Evolutionary conservation across 2,113 vertebrate genomes (phyloP).

Genomic region (Apus apus): DNA sequence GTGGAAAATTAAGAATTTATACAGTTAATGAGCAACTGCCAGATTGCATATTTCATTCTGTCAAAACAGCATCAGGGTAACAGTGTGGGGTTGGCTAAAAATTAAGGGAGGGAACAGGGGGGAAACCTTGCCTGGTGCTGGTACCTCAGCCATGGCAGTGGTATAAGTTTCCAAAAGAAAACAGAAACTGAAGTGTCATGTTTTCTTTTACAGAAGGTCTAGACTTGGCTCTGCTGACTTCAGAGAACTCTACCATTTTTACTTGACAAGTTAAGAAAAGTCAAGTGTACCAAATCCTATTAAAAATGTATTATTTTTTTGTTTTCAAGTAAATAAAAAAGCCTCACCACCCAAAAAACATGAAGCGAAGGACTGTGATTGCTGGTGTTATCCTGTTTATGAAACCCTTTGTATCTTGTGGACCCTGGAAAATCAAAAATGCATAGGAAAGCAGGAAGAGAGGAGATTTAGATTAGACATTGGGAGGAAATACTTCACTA

Average conservation of each 20-base stretch:
- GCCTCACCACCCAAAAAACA: no score
- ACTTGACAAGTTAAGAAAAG: not conserved
- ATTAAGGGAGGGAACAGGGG: not conserved
- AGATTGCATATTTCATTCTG: not conserved
- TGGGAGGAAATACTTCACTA: no score
- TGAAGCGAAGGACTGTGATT: not conserved
- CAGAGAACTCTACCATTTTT: not conserved
- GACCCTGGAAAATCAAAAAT: not conserved
- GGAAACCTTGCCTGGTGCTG: not conserved
- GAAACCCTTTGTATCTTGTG: not conserved
- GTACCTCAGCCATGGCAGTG: not conserved
- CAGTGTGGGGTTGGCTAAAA: not conserved
- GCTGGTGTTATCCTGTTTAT: not conserved
- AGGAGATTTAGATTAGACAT: no score
- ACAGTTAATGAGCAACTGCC: not conserved
- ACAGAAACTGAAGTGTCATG: fast-evolving
- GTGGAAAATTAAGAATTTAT: not conserved
- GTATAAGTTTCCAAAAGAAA: not conserved
- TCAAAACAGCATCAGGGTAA: not conserved
- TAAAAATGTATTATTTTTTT: no score
- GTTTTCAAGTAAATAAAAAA: not conserved
- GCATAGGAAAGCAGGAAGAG: not conserved
- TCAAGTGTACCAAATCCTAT: not conserved
- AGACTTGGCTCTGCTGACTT: not conserved
- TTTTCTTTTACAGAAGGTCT: not conserved